phyloP scores from a whole-genome alignment of 2,113 vertebrate genomes.

The Parus major region DNA sequence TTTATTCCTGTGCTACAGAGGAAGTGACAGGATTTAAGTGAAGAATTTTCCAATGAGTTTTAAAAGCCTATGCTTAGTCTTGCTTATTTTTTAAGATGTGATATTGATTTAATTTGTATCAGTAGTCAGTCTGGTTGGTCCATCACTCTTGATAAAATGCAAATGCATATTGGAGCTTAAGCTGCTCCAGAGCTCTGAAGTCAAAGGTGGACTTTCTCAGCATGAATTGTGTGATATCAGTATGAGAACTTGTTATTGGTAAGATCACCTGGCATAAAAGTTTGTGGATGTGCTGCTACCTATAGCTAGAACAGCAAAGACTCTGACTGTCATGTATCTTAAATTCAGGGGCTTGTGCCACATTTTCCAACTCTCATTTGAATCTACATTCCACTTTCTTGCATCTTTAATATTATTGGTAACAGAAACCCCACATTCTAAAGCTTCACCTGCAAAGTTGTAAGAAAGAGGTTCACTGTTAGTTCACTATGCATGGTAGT shows the following conservation, averaged over 20 bases:
- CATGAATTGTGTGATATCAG: neutral
- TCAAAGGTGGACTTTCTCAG: neutral
- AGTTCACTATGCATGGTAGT: rapidly evolving
- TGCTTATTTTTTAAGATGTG: neutral
- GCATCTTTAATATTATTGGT: neutral
- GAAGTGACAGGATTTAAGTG: neutral
- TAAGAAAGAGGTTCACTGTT: neutral
- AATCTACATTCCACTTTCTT: neutral
- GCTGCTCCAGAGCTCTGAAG: neutral
- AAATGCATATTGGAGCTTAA: neutral
- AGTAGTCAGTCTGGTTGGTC: neutral
- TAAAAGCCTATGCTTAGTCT: neutral
- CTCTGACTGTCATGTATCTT: neutral
- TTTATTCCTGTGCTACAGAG: neutral
- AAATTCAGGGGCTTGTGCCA: neutral
- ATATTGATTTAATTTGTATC: neutral
- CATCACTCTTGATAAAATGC: neutral
- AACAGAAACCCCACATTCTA: neutral
- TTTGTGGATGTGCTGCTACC: neutral
- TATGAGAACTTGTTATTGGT: neutral
- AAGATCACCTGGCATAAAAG: neutral
- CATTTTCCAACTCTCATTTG: neutral
- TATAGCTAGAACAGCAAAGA: neutral
- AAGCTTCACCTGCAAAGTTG: neutral
- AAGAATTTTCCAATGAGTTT: neutral